Conservation (phyloP, 1,140 invertebrate genomes). For the Zaprionus lachaisei region DNA sequence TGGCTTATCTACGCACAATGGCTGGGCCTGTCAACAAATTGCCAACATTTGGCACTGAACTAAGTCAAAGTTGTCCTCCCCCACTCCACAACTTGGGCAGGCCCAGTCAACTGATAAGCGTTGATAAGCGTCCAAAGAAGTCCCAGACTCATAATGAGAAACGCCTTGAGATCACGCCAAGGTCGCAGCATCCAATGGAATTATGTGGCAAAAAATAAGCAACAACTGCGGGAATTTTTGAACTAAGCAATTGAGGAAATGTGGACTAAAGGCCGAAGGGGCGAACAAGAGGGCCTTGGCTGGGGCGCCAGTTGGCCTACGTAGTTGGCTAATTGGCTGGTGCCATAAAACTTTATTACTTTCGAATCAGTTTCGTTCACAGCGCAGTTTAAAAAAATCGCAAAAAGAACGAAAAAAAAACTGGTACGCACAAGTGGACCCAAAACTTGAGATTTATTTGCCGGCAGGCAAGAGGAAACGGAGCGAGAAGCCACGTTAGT, state of each 20-base stretch:
- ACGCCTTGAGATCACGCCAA: conserved; percentile 24
- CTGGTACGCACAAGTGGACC: conserved; percentile 22
- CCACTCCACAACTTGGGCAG: neutral
- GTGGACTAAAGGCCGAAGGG: neutral
- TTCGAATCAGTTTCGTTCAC: conserved; percentile 44
- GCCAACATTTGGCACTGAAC: conserved; percentile 34
- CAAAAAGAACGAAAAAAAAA: conserved; percentile 16
- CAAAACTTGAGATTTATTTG: conserved; percentile 39
- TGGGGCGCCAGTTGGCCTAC: conserved; percentile 44
- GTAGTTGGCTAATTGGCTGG: conserved; percentile 55
- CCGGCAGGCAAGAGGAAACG: conserved; percentile 7
- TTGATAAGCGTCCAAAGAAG: conserved; percentile 6
- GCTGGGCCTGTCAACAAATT: conserved; percentile 46
- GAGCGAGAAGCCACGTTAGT: conserved; percentile 13
- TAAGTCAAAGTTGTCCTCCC: conserved; percentile 27
- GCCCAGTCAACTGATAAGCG: conserved; percentile 49
- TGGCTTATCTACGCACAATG: conserved; percentile 26
- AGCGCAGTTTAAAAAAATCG: conserved; percentile 21
- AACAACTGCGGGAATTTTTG: conserved; percentile 16
- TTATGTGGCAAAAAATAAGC: conserved; percentile 25
- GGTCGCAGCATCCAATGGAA: conserved; percentile 32
- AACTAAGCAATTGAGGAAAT: neutral
- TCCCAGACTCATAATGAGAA: conserved; percentile 30
- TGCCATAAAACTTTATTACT: conserved; percentile 59
- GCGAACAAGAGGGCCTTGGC: neutral